Evolutionary conservation across 2,113 vertebrate genomes (phyloP).

Genomic region (Clarias gariepinus): DNA sequence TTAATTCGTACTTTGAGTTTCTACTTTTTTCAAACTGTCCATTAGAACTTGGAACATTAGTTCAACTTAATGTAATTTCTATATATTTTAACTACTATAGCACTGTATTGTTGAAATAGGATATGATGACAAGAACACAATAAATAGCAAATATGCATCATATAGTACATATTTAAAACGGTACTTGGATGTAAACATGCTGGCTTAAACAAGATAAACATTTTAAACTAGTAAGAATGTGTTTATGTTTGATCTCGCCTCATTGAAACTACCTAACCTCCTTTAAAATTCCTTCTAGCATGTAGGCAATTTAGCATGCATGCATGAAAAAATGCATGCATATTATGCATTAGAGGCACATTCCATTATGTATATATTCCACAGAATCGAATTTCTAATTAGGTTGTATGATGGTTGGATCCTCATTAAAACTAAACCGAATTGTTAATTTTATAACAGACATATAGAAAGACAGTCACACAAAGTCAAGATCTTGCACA

Average conservation of each 20-base stretch:
- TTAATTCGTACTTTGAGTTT: background rate
- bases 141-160: background rate
- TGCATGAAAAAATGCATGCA: background rate
- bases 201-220: background rate
- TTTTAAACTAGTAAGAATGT: background rate
- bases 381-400: no score
- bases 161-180: background rate
- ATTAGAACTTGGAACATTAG: background rate
- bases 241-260: background rate
- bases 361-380: background rate
- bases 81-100: background rate
- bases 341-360: background rate
- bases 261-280: conserved; percentile 7
- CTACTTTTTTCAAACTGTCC: background rate
- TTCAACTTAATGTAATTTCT: background rate
- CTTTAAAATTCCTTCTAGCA: conserved; percentile 46
- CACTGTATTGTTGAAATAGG: background rate
- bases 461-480: conserved; percentile 10
- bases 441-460: conserved; percentile 28
- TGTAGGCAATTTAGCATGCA: background rate
- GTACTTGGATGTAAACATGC: conserved; percentile 34
- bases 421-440: background rate
- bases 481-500: background rate
- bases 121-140: background rate
- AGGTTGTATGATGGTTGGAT: background rate